Evolutionary conservation across 2,797 vertebrate genomes (phyloP).

Genomic region (Emys orbicularis): DNA sequence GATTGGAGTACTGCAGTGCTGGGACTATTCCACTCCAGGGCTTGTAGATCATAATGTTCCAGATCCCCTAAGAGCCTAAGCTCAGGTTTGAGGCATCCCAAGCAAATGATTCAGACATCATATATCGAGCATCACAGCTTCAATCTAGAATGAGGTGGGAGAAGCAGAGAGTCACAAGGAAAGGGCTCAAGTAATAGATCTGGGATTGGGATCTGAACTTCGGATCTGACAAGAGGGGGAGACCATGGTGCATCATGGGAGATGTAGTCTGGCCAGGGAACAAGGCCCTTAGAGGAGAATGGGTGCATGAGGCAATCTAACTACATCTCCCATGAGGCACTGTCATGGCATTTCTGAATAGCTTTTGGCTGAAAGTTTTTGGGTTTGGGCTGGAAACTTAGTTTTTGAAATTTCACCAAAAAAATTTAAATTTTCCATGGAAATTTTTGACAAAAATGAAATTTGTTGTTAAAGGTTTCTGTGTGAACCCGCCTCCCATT

Average conservation of each 20-base stretch:
- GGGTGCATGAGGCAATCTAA: background rate
- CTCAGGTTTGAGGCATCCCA: background rate
- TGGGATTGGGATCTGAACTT: background rate
- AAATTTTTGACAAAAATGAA: background rate
- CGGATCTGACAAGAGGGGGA: background rate
- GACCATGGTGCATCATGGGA: background rate
- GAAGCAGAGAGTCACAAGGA: background rate
- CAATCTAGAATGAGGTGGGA: background rate
- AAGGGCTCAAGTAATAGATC: background rate
- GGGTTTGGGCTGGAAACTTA: background rate
- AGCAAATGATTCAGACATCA: background rate
- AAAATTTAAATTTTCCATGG: background rate
- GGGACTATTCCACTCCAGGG: background rate
- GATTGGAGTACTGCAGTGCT: background rate
- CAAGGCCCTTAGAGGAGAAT: background rate
- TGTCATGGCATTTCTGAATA: background rate
- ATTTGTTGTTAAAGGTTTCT: background rate
- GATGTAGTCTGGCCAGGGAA: background rate
- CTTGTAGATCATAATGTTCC: background rate
- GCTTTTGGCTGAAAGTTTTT: background rate
- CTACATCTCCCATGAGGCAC: background rate
- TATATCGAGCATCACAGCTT: background rate
- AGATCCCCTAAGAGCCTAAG: no score
- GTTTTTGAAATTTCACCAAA: background rate
- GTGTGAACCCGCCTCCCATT: background rate